phyloP scores from a whole-genome alignment of 2,797 vertebrate species.

The Sylvilagus floridanus region DNA sequence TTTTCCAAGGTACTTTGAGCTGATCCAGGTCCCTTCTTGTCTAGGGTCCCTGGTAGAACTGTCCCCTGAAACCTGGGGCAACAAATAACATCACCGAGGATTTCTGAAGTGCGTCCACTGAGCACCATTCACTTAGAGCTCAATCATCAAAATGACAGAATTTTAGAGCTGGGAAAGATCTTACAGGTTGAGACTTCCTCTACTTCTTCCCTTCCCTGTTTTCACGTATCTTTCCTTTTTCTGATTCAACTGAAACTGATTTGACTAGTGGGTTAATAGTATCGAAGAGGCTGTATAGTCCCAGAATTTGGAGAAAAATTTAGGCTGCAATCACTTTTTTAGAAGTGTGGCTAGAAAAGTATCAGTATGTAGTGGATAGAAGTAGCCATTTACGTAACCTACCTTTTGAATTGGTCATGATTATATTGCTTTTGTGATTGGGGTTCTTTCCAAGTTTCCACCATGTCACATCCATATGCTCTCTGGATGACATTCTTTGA shows the following conservation, averaged over 20 bases:
- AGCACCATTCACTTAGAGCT: not conserved
- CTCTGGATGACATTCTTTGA: constrained; percentile 27
- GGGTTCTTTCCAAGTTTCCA: constrained; percentile 13
- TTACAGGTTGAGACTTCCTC: not conserved
- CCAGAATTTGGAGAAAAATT: constrained; percentile 49
- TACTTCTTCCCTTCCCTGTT: not conserved
- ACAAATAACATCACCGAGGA: not conserved
- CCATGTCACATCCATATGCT: not conserved
- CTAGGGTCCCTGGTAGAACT: not conserved
- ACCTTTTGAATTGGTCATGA: not conserved
- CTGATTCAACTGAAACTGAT: not conserved
- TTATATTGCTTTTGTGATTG: not conserved
- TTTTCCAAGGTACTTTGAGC: not conserved
- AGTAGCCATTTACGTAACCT: constrained; percentile 14
- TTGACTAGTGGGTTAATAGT: not conserved
- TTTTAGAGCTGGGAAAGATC: constrained; percentile 23
- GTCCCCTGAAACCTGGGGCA: not conserved
- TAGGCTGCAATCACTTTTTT: constrained; percentile 35
- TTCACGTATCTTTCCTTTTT: constrained; percentile 13
- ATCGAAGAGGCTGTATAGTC: not conserved
- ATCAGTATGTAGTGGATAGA: constrained; percentile 19
- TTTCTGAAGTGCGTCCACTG: constrained; percentile 11
- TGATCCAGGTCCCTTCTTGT: not conserved
- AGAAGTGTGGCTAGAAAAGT: constrained; percentile 33
- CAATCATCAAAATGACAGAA: constrained; percentile 2